These are phyloP conservation scores for Prostheceraeus crozeri DNA, from an alignment of 2,888 invertebrate genomes.

Conservation along the genomic window DNA sequence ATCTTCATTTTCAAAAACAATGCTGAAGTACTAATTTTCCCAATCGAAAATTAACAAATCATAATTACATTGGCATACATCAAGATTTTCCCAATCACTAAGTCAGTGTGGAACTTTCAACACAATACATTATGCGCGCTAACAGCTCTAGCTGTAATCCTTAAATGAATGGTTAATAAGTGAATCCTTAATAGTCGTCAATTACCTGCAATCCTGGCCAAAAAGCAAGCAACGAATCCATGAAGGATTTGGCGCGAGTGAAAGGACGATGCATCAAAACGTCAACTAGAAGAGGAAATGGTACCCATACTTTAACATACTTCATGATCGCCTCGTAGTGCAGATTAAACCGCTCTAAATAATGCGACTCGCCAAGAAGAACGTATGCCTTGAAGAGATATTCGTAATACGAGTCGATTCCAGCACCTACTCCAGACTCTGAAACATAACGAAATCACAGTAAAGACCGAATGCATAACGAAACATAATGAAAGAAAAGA, in stretches of 20 bases:
- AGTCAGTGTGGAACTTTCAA: too few relatives aligned
- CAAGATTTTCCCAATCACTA: too few relatives aligned
- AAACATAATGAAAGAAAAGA: too few relatives aligned
- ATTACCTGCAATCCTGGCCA: slow-evolving; percentile 97
- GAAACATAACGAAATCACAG: slow-evolving; percentile 35
- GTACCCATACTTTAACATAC: slow-evolving; percentile 62
- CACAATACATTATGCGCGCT: too few relatives aligned
- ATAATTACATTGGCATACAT: too few relatives aligned
- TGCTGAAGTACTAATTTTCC: too few relatives aligned
- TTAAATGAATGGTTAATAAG: too few relatives aligned
- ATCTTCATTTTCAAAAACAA: too few relatives aligned
- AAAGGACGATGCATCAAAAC: slow-evolving; percentile 90
- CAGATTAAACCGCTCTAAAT: slow-evolving; percentile 79
- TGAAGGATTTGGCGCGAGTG: slow-evolving; percentile 84
- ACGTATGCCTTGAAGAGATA: slow-evolving; percentile 95
- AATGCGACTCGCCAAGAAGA: slow-evolving; percentile 75
- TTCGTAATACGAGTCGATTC: slow-evolving; percentile 97
- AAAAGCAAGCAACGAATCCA: slow-evolving; percentile 92
- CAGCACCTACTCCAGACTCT: slow-evolving; percentile 94
- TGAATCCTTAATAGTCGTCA: too few relatives aligned
- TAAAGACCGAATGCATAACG: too few relatives aligned
- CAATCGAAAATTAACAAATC: too few relatives aligned
- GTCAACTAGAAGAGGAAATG: slow-evolving; percentile 74
- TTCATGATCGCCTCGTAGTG: slow-evolving; percentile 89
- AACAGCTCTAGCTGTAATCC: too few relatives aligned